Base-by-base conservation (phyloP, 2,113 vertebrate species). In the Mionectes macconnelli region DNA sequence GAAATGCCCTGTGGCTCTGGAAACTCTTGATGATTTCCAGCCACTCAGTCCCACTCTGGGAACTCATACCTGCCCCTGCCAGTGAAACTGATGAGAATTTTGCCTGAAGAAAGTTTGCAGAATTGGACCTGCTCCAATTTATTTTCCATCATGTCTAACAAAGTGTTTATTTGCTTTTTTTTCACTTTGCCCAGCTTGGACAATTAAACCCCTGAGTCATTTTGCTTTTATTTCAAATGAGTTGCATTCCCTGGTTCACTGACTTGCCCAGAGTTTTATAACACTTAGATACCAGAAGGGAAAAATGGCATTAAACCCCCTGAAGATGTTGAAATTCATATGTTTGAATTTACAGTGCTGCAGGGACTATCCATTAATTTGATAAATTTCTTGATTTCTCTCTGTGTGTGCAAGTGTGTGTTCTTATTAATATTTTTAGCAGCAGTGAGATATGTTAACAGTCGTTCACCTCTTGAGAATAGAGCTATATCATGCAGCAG, bases 141-240 rank as follows among this genome's bases (percentile, higher is more conserved):
- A 50, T 6, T 96, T 95, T 96, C 90, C 82, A 84, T 90, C 92
- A 77, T 88, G 50, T 91, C 76, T 93, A 93, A 94, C 87, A 94
- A 86, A 95, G 45, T 85, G 47, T 78, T 94, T 94, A 96, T 83
- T 84, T 91, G 86, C 84, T 87, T 95, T 95, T 82, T 52, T 90
- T 91, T 70, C 35, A 24, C 72, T 93, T 93, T 91, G 12, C 84
- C 59, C 50, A 86, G 72, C 59, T 84, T 80, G 90, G 82, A 80
- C 91, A 95, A 96, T 96, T 96, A 95, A 97, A 90, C 87, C 91
- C 75, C 59, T 90, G 84, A 95, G 95, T 93, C 67, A 94, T 96
- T 94, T 83, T 94, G 78, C 52, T 96, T 96, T 94, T 96, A 85
- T 96, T 96, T 96, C 82, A 77, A 82, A 87, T 79, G 70, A 93